Base-by-base conservation (phyloP, 1,140 invertebrate species). In the Halesus radiatus region DNA sequence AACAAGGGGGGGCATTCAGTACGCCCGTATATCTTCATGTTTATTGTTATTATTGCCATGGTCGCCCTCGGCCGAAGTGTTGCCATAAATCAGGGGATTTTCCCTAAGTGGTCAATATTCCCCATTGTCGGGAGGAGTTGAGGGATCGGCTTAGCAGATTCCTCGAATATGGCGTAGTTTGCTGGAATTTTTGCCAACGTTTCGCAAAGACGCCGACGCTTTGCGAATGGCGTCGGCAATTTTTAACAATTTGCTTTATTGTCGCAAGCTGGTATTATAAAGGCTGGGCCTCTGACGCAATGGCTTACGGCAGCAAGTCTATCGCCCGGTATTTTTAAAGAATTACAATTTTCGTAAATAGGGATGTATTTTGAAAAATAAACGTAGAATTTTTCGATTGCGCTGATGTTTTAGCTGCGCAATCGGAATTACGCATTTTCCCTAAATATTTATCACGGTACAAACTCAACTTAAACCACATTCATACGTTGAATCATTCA, bases 51-150 rank as follows among this genome's bases (percentile, higher is more conserved):
- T 23, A 56, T 72, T 79, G n/a, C 66, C 62, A 76, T 50, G 23
- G 45, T 32, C 75, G 72, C 56, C 68, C 68, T 72, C 6, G 50
- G 45, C 26, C 66, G 18, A 72, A 78, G 64, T 78, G 76, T 54
- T 54, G 52, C 64, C 78, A 82, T 82, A 58, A 82, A 82, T 82
- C 81, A 82, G 54, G 74, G 81, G 81, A 79, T 82, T 82, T 77
- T 56, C 29, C 73, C 78, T 79, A 82, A 82, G 81, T 82, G 81
- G 81, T 82, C 81, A 82, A 82, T 82, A 82, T 72, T 72, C 66
- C 64, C 79, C 52, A 74, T 75, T 75, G 73, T 52, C 15, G 62
- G 20, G 76, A 56, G 37, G 20, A 70, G 76, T 70, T 56, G 32
- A 64, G 23, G 76, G 37, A 62, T 70, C 32, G 53, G 56, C 23